Evolutionary conservation across 2,797 vertebrate species (phyloP), one percentile per base, ranked within the genome.

Genomic region (Phataginus tetradactyla): DNA sequence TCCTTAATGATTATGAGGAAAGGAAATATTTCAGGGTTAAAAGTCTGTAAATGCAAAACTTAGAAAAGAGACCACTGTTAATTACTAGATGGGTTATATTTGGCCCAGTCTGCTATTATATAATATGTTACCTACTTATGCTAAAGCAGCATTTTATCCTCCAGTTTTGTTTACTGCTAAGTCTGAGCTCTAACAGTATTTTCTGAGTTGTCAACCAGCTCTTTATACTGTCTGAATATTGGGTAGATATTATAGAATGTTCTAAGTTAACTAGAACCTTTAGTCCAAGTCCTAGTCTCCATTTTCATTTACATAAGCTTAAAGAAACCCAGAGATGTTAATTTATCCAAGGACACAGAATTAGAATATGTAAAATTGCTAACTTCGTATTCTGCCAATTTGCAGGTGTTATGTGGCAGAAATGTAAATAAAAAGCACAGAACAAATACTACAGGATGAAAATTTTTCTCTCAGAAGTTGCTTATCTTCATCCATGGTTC

Each of bases 1-100:
- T 99, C 99, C 99, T 99, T 89, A 95, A 64, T 86, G n/a, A 78
- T 91, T 81, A 45, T 74, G 34, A 91, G 29, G 51, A 90, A 93
- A 96, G 37, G 83, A 84, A 74, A 92, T 18, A 34, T 59, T 63
- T 89, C 23, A 55, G 29, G 27, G 13, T 71, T 94, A 68, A 88
- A 92, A 94, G 63, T 42, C 37, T 64, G 11, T 59, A 64, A 34
- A 23, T 92, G 61, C 11, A 95, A 95, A 87, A 88, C 14, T 92
- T 81, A 66, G 0, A 79, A 21, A 64, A 83, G 77, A 78, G 29
- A 49, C 15, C n/a, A 64, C 37, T 68, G 6, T 75, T 95, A 53
- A 42, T 86, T 80, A 53, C 55, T 95, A 72, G 37, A 74, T 81
- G 32, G 49, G 3, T 74, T 57, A 64, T 90, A 49, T 69, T 92